These are phyloP conservation scores for Platycnemis pennipes DNA, from an alignment of 2,888 invertebrate species.

Conservation along the genomic window DNA sequence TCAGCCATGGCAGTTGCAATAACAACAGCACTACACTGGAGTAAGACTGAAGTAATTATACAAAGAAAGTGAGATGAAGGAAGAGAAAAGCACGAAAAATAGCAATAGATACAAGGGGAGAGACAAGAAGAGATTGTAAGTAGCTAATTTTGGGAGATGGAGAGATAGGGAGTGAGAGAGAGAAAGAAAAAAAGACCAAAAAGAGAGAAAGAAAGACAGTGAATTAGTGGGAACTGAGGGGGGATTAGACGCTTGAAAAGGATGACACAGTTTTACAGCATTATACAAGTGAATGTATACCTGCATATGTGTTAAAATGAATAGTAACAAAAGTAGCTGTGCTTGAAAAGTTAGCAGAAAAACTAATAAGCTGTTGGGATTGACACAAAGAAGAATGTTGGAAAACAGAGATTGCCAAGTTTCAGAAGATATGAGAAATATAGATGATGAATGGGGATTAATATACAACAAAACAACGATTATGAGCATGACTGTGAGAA, in stretches of 20 bases:
- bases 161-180: neutral
- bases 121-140: conserved; percentile 33
- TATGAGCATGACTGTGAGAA: neutral
- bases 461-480: neutral
- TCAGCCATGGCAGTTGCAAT: conserved; percentile 21
- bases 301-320: conserved; percentile 4
- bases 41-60: conserved; percentile 18
- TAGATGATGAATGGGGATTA: neutral
- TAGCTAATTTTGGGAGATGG: neutral
- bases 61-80: conserved; percentile 25
- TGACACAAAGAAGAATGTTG: neutral
- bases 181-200: neutral
- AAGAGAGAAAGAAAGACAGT: conserved; percentile 11
- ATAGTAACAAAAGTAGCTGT: neutral
- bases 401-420: neutral
- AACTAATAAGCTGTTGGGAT: neutral
- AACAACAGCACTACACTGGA: conserved; percentile 14
- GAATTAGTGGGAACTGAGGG: conserved; percentile 35
- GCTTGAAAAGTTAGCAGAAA: conserved; percentile 20
- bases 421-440: neutral
- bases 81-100: conserved; percentile 23
- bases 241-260: neutral
- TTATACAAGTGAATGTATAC: conserved; percentile 22
- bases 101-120: conserved; percentile 15
- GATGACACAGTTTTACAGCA: conserved; percentile 7